Base-by-base conservation (phyloP, 2,113 vertebrate genomes). In the Erythrolamprus reginae region DNA sequence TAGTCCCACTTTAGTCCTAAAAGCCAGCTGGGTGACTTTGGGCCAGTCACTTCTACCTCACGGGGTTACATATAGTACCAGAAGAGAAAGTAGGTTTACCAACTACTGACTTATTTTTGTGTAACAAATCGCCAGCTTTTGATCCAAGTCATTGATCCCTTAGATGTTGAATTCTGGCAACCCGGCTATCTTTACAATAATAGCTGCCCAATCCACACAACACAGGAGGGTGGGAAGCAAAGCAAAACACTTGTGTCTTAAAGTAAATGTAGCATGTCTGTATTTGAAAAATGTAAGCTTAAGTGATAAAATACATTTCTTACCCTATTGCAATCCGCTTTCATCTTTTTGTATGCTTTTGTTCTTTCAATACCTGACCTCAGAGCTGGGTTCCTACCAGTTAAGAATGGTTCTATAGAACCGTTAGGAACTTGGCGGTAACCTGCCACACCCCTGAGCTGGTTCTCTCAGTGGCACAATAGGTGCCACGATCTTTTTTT, bases 271-370 rank as follows among this genome's bases (percentile, higher is more conserved):
- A 52, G 28, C 47, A 55, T 48, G 10, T 53, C 17, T 48, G 26
- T 42, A n/a, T 28, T 77, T 89, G 12, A 23, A 38, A 50, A 77
- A 88, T 51, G 48, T 77, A 51, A 21, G 15, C 2, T 55, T 42
- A 55, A 45, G 42, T 82, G 52, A 82, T 28, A 9, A 24, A 82
- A 28, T 92, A 87, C 6, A 90, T 92, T 95, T 90, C 94, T 95
- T 95, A 94, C 92, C 90, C 93, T 94, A 88, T 84, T 90, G 50
- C 70, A 84, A 87, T 92, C 52, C 84, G 89, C 92, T 91, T 56
- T 93, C 33, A 93, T 90, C 90, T 93, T 94, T 84, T 88, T 94
- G 93, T 93, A 91, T 91, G 92, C 92, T 95, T 94, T 82, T 91
- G 84, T 82, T 90, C 95, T 93, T 87, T 90, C 92, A 93, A 93